Percentiles rank a stretch among this genome's conserved stretches.
Conservation (phyloP, 2,888 invertebrate genomes). For the Rhamphomyia laevipes region DNA sequence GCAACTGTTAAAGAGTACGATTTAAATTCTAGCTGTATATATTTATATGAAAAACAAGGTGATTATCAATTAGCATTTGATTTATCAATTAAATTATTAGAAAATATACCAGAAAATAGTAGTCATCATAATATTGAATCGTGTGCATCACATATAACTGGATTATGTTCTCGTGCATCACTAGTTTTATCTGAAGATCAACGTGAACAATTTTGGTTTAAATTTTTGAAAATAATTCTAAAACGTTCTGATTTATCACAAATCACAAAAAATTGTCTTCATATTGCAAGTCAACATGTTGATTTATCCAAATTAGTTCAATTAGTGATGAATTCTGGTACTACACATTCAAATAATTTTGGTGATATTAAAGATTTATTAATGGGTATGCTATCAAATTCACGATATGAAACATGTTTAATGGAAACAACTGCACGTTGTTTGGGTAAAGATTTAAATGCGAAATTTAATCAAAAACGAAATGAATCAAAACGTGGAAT, state of each 20-base stretch:
- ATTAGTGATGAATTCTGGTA: constrained; percentile 43
- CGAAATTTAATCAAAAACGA: constrained; percentile 29
- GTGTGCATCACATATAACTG: constrained; percentile 22
- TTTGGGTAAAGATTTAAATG: constrained; percentile 57
- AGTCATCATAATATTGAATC: constrained; percentile 13
- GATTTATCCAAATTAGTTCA: constrained; percentile 47
- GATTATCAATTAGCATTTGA: constrained; percentile 61
- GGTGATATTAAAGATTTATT: constrained; percentile 49
- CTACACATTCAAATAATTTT: constrained; percentile 36
- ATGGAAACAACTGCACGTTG: constrained; percentile 51
- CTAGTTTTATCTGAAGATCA: constrained; percentile 36
- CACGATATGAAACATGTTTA: constrained; percentile 61
- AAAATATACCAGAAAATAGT: constrained; percentile 24
- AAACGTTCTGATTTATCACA: constrained; percentile 35
- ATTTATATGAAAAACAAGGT: constrained; percentile 61
- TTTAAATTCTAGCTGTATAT: constrained; percentile 54
- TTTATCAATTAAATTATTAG: constrained; percentile 42
- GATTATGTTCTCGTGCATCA: constrained; percentile 39
- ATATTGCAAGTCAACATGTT: constrained; percentile 44
- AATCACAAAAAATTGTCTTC: constrained; percentile 40
- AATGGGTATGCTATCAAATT: constrained; percentile 61
- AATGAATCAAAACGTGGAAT: constrained; percentile 28
- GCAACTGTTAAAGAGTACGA: constrained; percentile 50
- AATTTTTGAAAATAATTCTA: constrained; percentile 36
- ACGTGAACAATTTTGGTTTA: constrained; percentile 42